phyloP scores from a whole-genome alignment of 2,113 vertebrate genomes.

The Panthera tigris region DNA sequence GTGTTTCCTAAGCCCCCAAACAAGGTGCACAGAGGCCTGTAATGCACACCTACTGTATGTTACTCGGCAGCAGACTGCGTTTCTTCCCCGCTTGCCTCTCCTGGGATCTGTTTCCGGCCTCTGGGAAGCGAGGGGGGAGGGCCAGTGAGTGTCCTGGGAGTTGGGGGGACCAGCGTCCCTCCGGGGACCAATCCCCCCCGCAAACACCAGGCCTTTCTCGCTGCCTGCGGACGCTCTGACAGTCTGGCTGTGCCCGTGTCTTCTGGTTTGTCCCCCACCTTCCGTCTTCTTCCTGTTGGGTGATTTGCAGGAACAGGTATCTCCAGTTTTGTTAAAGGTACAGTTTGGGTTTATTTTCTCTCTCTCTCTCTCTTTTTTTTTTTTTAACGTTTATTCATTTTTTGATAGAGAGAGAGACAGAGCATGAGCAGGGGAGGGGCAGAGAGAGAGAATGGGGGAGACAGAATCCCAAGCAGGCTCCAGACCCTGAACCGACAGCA shows the following conservation, averaged over 20 bases:
- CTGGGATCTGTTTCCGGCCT: background rate
- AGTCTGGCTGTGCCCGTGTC: background rate
- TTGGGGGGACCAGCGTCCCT: background rate
- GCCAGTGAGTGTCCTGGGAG: background rate
- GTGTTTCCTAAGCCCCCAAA: background rate
- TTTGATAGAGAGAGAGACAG: too few relatives aligned
- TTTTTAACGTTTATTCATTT: too few relatives aligned
- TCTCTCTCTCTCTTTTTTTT: too few relatives aligned
- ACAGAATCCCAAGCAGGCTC: too few relatives aligned
- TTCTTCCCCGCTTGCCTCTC: too few relatives aligned
- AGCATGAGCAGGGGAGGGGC: too few relatives aligned
- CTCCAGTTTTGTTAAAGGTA: background rate
- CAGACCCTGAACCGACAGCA: accelerated
- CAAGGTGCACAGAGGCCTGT: accelerated
- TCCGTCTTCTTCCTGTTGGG: background rate
- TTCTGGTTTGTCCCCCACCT: background rate
- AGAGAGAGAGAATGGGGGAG: too few relatives aligned
- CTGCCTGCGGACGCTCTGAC: background rate
- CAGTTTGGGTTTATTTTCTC: background rate
- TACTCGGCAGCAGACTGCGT: background rate
- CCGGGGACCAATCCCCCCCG: too few relatives aligned
- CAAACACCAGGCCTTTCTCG: background rate
- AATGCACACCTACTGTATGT: accelerated
- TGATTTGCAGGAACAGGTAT: background rate
- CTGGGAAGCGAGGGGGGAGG: background rate